These are phyloP conservation scores for Leptinotarsa texana DNA, from an alignment of 1,140 invertebrate genomes.

Conservation along the genomic window DNA sequence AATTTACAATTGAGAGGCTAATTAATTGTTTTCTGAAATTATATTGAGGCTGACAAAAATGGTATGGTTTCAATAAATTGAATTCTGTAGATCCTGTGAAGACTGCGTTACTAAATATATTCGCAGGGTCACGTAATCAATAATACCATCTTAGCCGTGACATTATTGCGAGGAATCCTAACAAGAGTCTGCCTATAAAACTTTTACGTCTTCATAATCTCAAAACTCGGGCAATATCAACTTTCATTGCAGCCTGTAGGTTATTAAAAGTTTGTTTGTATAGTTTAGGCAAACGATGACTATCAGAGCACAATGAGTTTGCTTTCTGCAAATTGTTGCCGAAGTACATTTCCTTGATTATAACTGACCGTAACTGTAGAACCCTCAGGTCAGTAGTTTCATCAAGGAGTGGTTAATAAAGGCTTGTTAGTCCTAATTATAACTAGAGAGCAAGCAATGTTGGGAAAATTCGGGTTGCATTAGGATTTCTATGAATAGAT, in stretches of 20 bases:
- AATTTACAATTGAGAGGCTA: too few relatives aligned
- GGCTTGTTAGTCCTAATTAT: slow-evolving; percentile 3
- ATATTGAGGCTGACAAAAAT: too few relatives aligned
- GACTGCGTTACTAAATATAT: background rate
- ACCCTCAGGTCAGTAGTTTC: background rate
- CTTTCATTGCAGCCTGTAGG: background rate
- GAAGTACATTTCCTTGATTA: background rate
- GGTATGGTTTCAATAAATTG: too few relatives aligned
- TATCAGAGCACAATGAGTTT: slow-evolving; percentile 1
- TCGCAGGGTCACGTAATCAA: background rate
- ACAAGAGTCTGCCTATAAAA: background rate
- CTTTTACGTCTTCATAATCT: slow-evolving; percentile 4
- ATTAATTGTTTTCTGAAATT: too few relatives aligned
- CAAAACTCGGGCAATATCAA: background rate
- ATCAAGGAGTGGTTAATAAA: background rate
- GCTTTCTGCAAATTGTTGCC: background rate
- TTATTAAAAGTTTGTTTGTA: background rate
- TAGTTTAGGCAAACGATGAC: slow-evolving; percentile 5
- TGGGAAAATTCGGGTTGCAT: background rate
- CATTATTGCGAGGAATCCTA: background rate
- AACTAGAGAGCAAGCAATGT: background rate
- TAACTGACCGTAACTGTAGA: background rate
- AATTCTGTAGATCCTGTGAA: too few relatives aligned
- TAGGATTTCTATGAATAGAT: background rate
- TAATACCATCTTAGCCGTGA: background rate